These are phyloP conservation scores for Darevskia mixta DNA, from an alignment of 2,797 vertebrate genomes.

Conservation along the genomic window DNA sequence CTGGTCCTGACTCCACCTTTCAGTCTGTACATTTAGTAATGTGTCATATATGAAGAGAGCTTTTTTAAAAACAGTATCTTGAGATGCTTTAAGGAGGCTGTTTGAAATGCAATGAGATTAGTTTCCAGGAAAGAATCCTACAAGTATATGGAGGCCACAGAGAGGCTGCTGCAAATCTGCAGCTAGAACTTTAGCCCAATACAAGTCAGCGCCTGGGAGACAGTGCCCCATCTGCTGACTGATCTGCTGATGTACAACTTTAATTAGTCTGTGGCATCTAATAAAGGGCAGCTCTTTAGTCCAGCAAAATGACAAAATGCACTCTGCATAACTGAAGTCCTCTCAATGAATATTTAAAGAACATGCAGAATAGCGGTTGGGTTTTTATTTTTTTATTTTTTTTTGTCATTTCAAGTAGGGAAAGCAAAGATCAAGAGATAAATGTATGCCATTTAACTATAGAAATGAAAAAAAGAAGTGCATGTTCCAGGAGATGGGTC, in stretches of 20 bases:
- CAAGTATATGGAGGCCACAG: neutral
- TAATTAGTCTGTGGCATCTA: conserved; percentile 73
- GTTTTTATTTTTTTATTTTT: neutral
- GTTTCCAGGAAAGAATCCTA: neutral
- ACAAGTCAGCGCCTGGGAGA: conserved; percentile 53
- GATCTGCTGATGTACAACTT: conserved; percentile 74
- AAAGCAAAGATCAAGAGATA: neutral
- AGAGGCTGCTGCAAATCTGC: neutral
- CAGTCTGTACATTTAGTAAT: neutral
- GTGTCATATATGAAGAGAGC: neutral
- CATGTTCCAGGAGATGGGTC: too few species aligned
- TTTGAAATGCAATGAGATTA: neutral
- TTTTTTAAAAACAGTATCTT: neutral
- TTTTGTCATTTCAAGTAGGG: neutral
- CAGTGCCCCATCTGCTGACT: conserved; percentile 64
- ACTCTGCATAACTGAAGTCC: conserved; percentile 21
- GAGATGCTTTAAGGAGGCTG: neutral
- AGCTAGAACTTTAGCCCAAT: conserved; percentile 46
- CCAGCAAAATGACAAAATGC: conserved; percentile 19
- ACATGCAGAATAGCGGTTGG: neutral
- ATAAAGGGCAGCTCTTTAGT: conserved; percentile 61
- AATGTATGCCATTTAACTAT: neutral
- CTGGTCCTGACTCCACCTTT: neutral
- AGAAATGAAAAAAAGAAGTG: neutral
- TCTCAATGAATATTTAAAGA: neutral